These are phyloP conservation scores for Myrmophylax atrothorax DNA, from an alignment of 2,113 vertebrate species.

Conservation along the genomic window DNA sequence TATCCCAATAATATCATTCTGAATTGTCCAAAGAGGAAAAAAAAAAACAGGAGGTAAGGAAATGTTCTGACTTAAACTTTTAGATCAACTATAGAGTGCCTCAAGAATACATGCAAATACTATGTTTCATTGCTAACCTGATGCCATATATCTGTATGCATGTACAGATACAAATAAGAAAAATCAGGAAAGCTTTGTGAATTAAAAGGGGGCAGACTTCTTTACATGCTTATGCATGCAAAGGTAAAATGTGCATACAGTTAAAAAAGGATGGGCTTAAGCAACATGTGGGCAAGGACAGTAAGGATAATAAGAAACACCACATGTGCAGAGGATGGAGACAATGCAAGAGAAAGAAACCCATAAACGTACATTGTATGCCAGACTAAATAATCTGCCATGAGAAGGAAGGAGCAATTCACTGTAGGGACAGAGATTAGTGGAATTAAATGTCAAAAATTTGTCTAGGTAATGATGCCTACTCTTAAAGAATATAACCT, in stretches of 20 bases:
- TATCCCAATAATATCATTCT: not conserved
- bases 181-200: not conserved
- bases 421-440: not conserved
- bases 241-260: not conserved
- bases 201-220: not conserved
- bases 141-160: not conserved
- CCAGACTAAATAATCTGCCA: not conserved
- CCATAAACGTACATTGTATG: not conserved
- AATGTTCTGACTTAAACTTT: not conserved
- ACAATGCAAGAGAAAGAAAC: not conserved
- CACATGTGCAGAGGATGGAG: not conserved
- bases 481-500: not conserved
- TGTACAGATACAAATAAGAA: not conserved
- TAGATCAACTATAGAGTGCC: not conserved
- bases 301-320: not conserved
- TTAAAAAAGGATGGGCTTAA: not conserved
- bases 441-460: conserved; percentile 45
- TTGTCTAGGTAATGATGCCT: conserved; percentile 8
- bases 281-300: not conserved
- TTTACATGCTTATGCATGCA: not conserved
- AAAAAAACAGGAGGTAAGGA: not conserved
- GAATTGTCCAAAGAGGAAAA: not conserved
- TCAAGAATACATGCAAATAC: not conserved
- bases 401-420: not conserved
- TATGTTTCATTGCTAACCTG: not conserved